Base-by-base conservation (phyloP, 2,888 invertebrate species). In the Drosophila formosana region DNA sequence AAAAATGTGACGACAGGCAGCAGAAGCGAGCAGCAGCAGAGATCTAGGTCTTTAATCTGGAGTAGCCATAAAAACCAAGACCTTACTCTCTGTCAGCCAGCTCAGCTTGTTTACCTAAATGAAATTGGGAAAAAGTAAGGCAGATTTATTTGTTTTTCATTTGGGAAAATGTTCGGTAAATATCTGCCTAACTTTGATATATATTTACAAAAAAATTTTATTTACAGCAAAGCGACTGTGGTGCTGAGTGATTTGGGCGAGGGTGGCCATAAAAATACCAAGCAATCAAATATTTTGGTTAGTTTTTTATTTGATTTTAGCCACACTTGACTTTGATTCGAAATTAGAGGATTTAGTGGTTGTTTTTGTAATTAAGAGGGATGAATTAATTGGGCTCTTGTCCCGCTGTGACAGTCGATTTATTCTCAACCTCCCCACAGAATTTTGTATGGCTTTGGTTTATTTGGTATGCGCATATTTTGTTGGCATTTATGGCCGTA, bases 401-500 rank as follows among this genome's bases (percentile, higher is more conserved):
- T 13, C 13, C 3, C 2, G 26, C 18, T 26, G 56, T 46, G 57
- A 46, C 57, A n/a, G 37, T 37, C 5, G 41, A 30, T 11, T 34
- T 6, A 32, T 32, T 28, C 7, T 28, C 7, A 45, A 13, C 11
- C 26, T 8, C 6, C 46, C 26, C 25, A 39, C 18, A 2, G 0
- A 8, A 7, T 18, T 18, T 18, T 25, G 9, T 25, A 9, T 70
- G 46, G 61, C 63, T 73, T 66, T 73, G 56, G 69, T 72, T 73
- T 66, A 60, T 70, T 66, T 66, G 61, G 56, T 56, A 66, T 72
- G 76, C 66, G 70, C 65, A 71, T 67, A 72, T 77, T 69, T 81
- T 65, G 56, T 28, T 86, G 75, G 71, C 80, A 82, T 82, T 82
- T 77, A 74, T 77, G 60, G 80, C 75, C 71, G 58, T 49, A 71